Evolutionary conservation across 2,888 invertebrate genomes (phyloP), one percentile per base, ranked within the genome.

Genomic region (Metallyticus violacea): DNA sequence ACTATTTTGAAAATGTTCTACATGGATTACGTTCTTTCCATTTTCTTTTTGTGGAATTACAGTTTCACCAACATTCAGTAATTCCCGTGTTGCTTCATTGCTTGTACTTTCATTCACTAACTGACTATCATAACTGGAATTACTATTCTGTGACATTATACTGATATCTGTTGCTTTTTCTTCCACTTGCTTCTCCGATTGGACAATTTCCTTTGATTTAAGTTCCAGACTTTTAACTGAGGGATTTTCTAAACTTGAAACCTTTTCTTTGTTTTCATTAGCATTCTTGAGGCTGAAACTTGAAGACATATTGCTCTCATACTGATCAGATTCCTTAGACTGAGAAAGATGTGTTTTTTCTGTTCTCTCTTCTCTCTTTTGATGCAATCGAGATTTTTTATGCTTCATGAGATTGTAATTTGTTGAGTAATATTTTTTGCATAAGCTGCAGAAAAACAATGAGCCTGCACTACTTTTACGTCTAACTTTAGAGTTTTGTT

Each of bases 401-500:
- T 89, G 89, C 77, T 89, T 89, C 29, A 82, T 81, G 15, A 89
- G 85, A 77, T 89, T 88, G 62, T 87, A 89, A 28, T 87, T 86
- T 26, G 88, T 87, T 7, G 88, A 88, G 30, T 86, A 89, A 77
- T 88, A 81, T 76, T 88, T 88, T 25, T 87, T 78, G 62, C 89
- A 89, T 5, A 85, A 84, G 27, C 80, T 80, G 77, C 89, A 89
- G 82, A 81, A 88, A 78, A 85, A 87, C 77, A 77, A 62, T 15
- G 87, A 81, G 2, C 81, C 87, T n/a, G 80, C 26, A 27, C 76
- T 82, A 25, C 84, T 81, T 29, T 86, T 87, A 62, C 86, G 82
- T 7, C 79, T 83, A 26, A n/a, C 22, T 77, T 29, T 77, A 30
- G 76, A n/a, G 40, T 15, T 82, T 25, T 22, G 26, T 15, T 62